These are phyloP conservation scores for Orientallactaga sibirica DNA, from an alignment of 2,797 vertebrate genomes.

Conservation along the genomic window DNA sequence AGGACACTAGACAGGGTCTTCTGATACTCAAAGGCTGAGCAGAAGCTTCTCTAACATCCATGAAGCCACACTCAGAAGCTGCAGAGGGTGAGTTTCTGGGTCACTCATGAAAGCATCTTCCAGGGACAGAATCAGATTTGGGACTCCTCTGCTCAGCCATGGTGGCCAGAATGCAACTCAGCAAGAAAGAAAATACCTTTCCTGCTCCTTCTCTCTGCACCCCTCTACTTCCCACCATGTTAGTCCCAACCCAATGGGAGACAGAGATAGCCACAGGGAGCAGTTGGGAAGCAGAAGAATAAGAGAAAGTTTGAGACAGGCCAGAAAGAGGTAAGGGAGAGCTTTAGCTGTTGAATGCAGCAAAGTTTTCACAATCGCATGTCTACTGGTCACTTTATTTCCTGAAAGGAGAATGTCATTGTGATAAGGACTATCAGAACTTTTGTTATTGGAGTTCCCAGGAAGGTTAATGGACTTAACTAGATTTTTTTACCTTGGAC, in stretches of 20 bases:
- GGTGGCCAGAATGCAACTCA: neutral
- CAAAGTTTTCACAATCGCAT: neutral
- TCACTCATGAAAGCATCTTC: slow-evolving; percentile 2
- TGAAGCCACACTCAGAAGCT: neutral
- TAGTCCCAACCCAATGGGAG: neutral
- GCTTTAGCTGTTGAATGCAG: neutral
- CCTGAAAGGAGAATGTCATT: neutral
- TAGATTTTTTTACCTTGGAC: neutral
- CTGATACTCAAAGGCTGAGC: neutral
- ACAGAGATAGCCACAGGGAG: neutral
- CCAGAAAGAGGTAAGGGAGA: neutral
- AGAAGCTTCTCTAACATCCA: neutral
- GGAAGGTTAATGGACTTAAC: neutral
- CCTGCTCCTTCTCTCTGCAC: neutral
- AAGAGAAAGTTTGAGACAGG: neutral
- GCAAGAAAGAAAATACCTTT: neutral
- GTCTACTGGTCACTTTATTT: neutral
- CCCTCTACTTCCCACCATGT: neutral
- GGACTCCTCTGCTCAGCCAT: neutral
- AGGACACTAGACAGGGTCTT: neutral
- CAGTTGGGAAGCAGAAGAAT: neutral
- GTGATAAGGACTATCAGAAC: neutral
- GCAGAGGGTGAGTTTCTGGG: neutral
- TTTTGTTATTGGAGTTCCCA: neutral
- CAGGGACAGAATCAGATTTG: neutral